Percentiles rank a stretch among this genome's conserved stretches.
These are phyloP conservation scores for Bedellia somnulentella DNA, from an alignment of 2,888 invertebrate species.

Conservation along the genomic window DNA sequence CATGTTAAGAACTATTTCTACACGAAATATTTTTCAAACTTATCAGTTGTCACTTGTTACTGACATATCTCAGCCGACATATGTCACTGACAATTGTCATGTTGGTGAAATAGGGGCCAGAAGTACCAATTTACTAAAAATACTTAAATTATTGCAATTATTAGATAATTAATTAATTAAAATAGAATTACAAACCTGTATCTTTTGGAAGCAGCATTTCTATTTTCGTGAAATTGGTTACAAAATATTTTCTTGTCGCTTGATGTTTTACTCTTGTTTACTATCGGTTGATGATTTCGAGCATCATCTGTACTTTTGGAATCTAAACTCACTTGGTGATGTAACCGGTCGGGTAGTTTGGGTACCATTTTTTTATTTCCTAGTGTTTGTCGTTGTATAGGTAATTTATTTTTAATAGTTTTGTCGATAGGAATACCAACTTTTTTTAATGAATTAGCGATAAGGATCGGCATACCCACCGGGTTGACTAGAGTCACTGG, in stretches of 20 bases:
- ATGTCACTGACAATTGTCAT: too few relatives aligned
- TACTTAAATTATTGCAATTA: background rate
- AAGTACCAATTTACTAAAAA: too few relatives aligned
- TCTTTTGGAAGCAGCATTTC: constrained; percentile 34
- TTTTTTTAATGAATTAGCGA: constrained; percentile 11
- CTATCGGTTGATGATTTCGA: constrained; percentile 3
- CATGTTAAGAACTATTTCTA: too few relatives aligned
- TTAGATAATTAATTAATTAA: background rate
- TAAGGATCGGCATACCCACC: constrained; percentile 10
- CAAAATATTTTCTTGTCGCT: constrained; percentile 8
- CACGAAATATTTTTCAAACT: too few relatives aligned
- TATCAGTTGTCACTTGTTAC: too few relatives aligned
- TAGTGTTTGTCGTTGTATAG: constrained; percentile 13
- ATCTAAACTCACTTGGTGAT: background rate
- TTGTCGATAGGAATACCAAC: constrained; percentile 20
- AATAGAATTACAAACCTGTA: constrained; percentile 17
- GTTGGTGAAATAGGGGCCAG: too few relatives aligned
- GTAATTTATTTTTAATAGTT: constrained; percentile 15
- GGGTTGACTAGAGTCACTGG: constrained; percentile 25
- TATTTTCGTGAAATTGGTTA: constrained; percentile 18
- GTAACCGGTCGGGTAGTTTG: background rate
- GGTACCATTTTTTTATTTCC: background rate
- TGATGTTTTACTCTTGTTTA: constrained; percentile 1
- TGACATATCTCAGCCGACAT: too few relatives aligned
- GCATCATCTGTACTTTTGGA: background rate